phyloP scores from a whole-genome alignment of 2,113 vertebrate species.

The Mola mola region DNA sequence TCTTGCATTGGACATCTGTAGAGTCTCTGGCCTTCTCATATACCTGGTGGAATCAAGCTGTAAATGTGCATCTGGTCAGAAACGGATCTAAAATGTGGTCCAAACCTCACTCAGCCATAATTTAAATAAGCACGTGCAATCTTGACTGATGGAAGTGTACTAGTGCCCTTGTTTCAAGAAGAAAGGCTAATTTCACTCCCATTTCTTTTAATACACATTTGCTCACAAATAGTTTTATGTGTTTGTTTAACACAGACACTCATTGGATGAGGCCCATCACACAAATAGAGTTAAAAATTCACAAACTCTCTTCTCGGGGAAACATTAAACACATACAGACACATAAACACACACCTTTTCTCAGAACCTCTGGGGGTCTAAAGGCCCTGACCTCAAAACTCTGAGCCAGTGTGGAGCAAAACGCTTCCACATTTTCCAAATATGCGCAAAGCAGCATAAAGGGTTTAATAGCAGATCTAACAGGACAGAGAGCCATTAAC shows the following conservation, averaged over 20 bases:
- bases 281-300: background rate
- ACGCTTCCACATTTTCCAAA: conserved; percentile 73
- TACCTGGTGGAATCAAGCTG: no score
- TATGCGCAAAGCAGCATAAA: conserved; percentile 32
- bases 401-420: conserved; percentile 44
- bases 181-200: background rate
- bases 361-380: conserved; percentile 25
- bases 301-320: no score
- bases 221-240: background rate
- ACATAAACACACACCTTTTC: conserved; percentile 33
- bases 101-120: no score
- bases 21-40: no score
- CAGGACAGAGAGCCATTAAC: conserved; percentile 34
- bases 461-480: conserved; percentile 48
- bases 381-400: conserved; percentile 54
- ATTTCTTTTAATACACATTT: background rate
- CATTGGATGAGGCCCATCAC: no score
- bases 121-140: no score
- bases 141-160: no score
- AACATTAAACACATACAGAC: background rate
- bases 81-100: no score
- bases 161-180: conserved; percentile 3
- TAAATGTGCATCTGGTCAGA: no score
- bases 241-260: background rate
- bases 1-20: no score